Evolutionary conservation across 2,113 vertebrate genomes (phyloP).

Genomic region (Oncorhynchus mykiss): DNA sequence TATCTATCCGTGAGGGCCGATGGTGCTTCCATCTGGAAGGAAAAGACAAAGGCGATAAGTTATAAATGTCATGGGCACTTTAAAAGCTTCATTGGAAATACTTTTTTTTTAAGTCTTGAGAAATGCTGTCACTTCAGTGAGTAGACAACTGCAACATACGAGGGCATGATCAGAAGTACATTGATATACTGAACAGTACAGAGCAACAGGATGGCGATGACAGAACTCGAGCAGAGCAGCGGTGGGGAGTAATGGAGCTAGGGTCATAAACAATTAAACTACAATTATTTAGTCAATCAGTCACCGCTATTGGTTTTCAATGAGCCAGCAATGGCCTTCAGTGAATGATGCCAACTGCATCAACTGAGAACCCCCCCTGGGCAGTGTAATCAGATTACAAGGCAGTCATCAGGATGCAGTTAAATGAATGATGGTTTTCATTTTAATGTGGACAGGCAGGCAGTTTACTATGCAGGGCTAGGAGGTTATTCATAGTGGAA

Average conservation of each 20-base stretch:
- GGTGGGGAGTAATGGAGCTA: no score
- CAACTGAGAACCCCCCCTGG: constrained; percentile 20
- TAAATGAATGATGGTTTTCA: constrained; percentile 31
- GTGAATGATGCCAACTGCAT: constrained; percentile 31
- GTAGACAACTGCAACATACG: neutral
- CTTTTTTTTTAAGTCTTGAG: neutral
- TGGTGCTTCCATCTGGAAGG: constrained; percentile 8
- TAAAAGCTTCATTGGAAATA: neutral
- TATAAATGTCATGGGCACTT: neutral
- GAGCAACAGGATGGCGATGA: neutral
- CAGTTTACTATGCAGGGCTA: neutral
- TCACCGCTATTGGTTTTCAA: constrained; percentile 12
- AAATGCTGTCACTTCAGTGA: neutral
- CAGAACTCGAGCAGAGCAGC: neutral
- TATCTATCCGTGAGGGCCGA: neutral
- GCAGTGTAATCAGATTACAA: constrained; percentile 43
- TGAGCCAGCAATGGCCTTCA: constrained; percentile 24
- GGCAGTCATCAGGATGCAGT: constrained; percentile 19
- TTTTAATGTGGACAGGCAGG: constrained; percentile 2
- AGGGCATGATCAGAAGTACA: neutral
- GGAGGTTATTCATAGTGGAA: no score
- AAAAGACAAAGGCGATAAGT: neutral
- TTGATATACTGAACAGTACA: neutral
- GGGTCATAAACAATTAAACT: constrained; percentile 16
- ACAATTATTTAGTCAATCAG: constrained; percentile 21